These are phyloP conservation scores for Drosophila lacteicornis DNA, from an alignment of 1,140 invertebrate species.

Conservation along the genomic window DNA sequence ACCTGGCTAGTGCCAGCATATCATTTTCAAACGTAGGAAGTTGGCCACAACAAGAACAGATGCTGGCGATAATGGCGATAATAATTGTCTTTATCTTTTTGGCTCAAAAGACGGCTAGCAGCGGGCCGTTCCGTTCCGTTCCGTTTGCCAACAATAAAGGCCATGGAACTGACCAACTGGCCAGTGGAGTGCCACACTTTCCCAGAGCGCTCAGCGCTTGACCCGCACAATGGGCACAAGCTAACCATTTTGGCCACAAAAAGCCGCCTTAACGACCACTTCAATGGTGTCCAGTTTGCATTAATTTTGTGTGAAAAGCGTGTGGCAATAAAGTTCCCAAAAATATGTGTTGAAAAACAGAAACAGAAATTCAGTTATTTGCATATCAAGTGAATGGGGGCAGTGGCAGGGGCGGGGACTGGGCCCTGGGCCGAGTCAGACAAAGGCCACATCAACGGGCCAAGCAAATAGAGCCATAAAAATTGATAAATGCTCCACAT, in stretches of 20 bases:
- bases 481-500: slow-evolving; percentile 72
- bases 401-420: neutral
- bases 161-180: slow-evolving; percentile 54
- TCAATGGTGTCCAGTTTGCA: slow-evolving; percentile 70
- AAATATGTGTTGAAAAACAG: slow-evolving; percentile 79
- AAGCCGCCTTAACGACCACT: slow-evolving; percentile 44
- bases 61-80: slow-evolving; percentile 83
- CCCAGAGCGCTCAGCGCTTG: slow-evolving; percentile 43
- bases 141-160: slow-evolving; percentile 51
- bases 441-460: slow-evolving; percentile 28
- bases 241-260: slow-evolving; percentile 61
- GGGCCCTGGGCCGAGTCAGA: neutral
- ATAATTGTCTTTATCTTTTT: slow-evolving; percentile 83
- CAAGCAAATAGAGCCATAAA: slow-evolving; percentile 71
- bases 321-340: slow-evolving; percentile 64
- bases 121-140: slow-evolving; percentile 46
- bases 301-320: slow-evolving; percentile 63
- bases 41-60: slow-evolving; percentile 60
- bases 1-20: slow-evolving; percentile 48
- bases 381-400: slow-evolving; percentile 70
- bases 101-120: slow-evolving; percentile 57
- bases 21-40: slow-evolving; percentile 69
- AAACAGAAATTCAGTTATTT: slow-evolving; percentile 68
- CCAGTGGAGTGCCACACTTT: slow-evolving; percentile 60
- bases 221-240: slow-evolving; percentile 69